A percentile compares a stretch with the other conserved stretches of the same genome.
phyloP scores from a whole-genome alignment of 2,888 invertebrate genomes.

The Nycteola revayana region DNA sequence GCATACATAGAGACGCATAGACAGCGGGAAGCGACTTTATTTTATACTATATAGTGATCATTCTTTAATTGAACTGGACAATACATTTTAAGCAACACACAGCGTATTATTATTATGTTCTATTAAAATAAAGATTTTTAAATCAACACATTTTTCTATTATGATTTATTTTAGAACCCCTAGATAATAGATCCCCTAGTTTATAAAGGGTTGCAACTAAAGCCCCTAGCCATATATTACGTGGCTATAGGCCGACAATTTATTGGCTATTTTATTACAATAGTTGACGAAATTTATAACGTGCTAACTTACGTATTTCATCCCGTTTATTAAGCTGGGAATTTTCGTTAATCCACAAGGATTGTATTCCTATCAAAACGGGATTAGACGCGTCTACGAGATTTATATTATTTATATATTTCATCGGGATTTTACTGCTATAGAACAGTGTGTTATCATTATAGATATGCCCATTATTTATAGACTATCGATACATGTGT shows the following conservation, averaged over 20 bases:
- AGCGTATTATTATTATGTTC: too few species aligned
- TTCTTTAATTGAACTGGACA: too few species aligned
- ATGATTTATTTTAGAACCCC: slow-evolving; percentile 1
- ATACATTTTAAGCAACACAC: too few species aligned
- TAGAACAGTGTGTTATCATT: too few species aligned
- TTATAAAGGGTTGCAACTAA: slow-evolving; percentile 47
- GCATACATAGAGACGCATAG: too few species aligned
- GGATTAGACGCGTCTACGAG: slow-evolving; percentile 20
- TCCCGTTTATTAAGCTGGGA: slow-evolving; percentile 49
- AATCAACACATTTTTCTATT: neutral
- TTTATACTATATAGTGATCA: too few species aligned
- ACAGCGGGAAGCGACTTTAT: too few species aligned
- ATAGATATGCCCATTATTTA: too few species aligned
- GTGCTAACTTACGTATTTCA: slow-evolving; percentile 68
- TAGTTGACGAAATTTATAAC: slow-evolving; percentile 66
- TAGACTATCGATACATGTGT: too few species aligned
- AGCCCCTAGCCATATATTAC: slow-evolving; percentile 37
- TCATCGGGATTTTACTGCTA: slow-evolving; percentile 2
- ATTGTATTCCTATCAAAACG: slow-evolving; percentile 29
- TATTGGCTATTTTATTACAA: slow-evolving; percentile 74
- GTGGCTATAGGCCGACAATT: slow-evolving; percentile 63
- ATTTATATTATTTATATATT: slow-evolving; percentile 18
- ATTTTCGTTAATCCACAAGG: slow-evolving; percentile 47
- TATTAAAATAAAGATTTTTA: neutral
- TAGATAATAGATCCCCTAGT: slow-evolving; percentile 12